These are phyloP conservation scores for Gisinianus flammeolus DNA, from an alignment of 2,888 invertebrate genomes.

Conservation along the genomic window DNA sequence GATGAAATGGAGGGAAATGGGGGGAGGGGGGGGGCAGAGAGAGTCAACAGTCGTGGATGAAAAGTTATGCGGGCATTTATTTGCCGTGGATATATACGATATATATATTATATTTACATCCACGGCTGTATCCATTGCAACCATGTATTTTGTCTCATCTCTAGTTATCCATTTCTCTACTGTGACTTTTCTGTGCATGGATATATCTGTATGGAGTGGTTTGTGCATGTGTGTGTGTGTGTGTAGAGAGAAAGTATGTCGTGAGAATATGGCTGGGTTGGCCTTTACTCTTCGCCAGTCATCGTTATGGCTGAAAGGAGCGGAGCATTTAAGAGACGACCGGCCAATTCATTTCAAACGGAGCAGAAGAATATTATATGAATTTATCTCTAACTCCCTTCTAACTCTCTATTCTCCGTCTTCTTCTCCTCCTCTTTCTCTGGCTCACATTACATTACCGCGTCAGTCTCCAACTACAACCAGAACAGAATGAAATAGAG, in stretches of 20 bases:
- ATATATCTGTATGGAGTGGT: background rate
- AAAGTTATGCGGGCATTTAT: slow-evolving; percentile 32
- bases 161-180: background rate
- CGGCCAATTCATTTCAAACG: slow-evolving; percentile 47
- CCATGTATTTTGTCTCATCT: background rate
- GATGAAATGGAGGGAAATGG: background rate
- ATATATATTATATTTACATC: background rate
- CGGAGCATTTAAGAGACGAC: slow-evolving; percentile 41
- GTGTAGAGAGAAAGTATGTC: background rate
- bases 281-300: background rate
- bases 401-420: background rate
- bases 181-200: background rate
- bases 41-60: slow-evolving; percentile 23
- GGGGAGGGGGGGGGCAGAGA: background rate
- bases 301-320: slow-evolving; percentile 30
- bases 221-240: background rate
- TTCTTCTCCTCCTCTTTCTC: background rate
- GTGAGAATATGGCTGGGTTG: background rate
- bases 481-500: background rate
- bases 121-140: background rate
- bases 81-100: too few relatives aligned
- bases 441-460: background rate
- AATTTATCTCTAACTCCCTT: slow-evolving; percentile 21
- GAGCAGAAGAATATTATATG: slow-evolving; percentile 44
- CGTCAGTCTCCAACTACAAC: too few relatives aligned